Conservation (phyloP, 2,797 vertebrate genomes). For the Microctenopoma steveboyesi region DNA sequence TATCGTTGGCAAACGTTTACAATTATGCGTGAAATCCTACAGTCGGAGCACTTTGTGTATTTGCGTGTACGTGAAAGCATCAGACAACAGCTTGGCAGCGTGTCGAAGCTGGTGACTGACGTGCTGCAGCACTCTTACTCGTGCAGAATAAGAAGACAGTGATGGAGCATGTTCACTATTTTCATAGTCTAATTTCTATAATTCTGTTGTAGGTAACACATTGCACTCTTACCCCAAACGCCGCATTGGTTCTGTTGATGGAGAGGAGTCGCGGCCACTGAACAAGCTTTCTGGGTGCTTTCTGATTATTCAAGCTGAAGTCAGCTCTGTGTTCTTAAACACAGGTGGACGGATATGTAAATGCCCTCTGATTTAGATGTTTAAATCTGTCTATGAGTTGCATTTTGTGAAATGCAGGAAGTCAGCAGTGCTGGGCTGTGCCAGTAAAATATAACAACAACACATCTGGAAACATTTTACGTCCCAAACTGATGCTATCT, state of each 20-base stretch:
- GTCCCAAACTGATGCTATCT: conserved; percentile 25
- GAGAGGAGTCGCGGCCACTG: background rate
- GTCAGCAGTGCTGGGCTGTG: background rate
- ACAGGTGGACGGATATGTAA: too few species aligned
- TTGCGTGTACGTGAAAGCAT: background rate
- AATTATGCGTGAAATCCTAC: too few species aligned
- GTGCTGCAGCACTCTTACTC: conserved; percentile 14
- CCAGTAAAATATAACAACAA: conserved; percentile 4
- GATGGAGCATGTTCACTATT: conserved; percentile 28
- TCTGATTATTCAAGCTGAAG: background rate
- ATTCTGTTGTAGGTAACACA: conserved; percentile 7
- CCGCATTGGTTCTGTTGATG: conserved; percentile 21
- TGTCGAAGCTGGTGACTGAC: conserved; percentile 39
- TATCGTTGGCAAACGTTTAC: too few species aligned
- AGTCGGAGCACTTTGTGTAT: background rate
- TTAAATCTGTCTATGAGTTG: background rate
- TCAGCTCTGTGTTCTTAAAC: too few species aligned
- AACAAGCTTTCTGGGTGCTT: background rate
- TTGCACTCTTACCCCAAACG: background rate
- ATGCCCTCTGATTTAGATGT: too few species aligned
- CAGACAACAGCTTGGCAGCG: background rate
- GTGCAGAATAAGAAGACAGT: conserved; percentile 27
- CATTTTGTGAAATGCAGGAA: conserved; percentile 13
- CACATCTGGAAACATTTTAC: conserved; percentile 30
- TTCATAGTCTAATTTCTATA: conserved; percentile 32